phyloP scores from a whole-genome alignment of 2,797 vertebrate species.

The Poecilia picta region DNA sequence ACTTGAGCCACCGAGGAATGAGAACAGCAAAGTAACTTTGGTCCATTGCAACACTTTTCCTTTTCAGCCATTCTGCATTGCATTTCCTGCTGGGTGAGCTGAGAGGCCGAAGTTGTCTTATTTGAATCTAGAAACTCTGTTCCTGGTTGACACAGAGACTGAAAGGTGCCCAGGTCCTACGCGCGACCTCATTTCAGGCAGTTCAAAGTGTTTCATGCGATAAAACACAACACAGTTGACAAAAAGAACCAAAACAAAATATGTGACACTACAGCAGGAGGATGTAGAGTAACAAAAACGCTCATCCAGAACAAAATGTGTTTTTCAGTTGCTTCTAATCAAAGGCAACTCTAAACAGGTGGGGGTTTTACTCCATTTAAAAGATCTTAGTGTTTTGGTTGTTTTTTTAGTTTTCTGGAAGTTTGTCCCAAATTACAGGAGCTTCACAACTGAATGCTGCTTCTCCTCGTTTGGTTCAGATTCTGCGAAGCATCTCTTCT shows the following conservation, averaged over 20 bases:
- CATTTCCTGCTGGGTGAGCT: neutral
- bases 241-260: too few species aligned
- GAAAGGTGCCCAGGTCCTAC: neutral
- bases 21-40: neutral
- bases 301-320: too few species aligned
- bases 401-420: neutral
- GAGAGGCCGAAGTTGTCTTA: neutral
- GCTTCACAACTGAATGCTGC: neutral
- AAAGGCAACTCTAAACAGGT: too few species aligned
- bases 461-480: neutral
- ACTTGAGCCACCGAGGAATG: neutral
- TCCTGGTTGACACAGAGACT: neutral
- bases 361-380: too few species aligned
- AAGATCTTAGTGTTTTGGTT: too few species aligned
- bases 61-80: neutral
- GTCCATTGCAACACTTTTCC: neutral
- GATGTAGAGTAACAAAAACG: too few species aligned
- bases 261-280: too few species aligned
- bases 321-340: too few species aligned
- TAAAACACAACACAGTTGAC: too few species aligned
- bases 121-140: neutral
- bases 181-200: too few species aligned
- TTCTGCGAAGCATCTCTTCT: too few species aligned
- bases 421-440: neutral
- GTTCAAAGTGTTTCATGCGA: too few species aligned